A percentile compares a stretch with the other conserved stretches of the same genome.
These are phyloP conservation scores for Odontesthes bonariensis DNA, from an alignment of 2,113 vertebrate genomes.

Conservation along the genomic window DNA sequence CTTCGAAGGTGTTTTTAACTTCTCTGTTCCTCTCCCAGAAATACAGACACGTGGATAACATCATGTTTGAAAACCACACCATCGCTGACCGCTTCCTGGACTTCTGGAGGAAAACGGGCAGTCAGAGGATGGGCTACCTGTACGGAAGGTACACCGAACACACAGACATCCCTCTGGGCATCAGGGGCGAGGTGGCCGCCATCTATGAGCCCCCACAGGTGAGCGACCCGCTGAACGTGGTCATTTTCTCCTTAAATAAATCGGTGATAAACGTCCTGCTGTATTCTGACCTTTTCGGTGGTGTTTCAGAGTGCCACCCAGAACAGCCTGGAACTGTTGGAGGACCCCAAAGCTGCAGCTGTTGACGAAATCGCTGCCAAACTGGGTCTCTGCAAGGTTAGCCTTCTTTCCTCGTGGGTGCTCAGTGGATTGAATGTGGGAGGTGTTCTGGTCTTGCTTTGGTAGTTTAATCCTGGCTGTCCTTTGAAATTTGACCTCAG, in stretches of 20 bases:
- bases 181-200: conserved; percentile 95
- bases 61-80: conserved; percentile 99
- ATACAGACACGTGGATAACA: conserved; percentile 99
- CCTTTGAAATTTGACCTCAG: too few relatives aligned
- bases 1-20: background rate
- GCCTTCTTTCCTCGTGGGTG: background rate
- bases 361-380: conserved; percentile 97
- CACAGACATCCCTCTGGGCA: conserved; percentile 96
- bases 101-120: conserved; percentile 99
- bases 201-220: conserved; percentile 99
- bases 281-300: background rate
- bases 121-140: conserved; percentile 93
- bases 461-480: too few relatives aligned
- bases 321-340: conserved; percentile 96
- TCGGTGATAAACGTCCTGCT: background rate
- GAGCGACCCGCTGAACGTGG: background rate
- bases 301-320: conserved; percentile 89
- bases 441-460: background rate
- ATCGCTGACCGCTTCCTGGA: conserved; percentile 98
- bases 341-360: conserved; percentile 93
- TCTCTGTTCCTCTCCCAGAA: conserved; percentile 82
- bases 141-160: conserved; percentile 97
- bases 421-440: background rate
- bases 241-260: rapidly evolving
- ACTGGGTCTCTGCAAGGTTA: conserved; percentile 94